Base-by-base conservation (phyloP, 2,888 invertebrate genomes). In the Apotomis turbidana region DNA sequence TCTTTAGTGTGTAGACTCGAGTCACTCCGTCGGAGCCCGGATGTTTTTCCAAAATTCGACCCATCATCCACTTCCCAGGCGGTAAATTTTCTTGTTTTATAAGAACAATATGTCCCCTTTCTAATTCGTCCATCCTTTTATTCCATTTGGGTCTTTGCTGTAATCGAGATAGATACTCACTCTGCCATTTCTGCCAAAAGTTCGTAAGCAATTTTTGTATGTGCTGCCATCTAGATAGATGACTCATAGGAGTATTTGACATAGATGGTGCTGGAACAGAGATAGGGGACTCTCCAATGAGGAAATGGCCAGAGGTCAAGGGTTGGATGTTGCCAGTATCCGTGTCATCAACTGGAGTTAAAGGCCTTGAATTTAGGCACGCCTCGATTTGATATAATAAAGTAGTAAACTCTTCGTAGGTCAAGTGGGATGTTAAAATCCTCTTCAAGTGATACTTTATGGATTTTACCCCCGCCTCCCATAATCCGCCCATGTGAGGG, bases 1-100 rank as follows among this genome's bases (percentile, higher is more conserved):
- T 41, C 41, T 41, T 41, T 41, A 41, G 41, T 4, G 41, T 41
- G 5, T 41, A 41, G 41, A 41, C 41, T 41, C 41, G 41, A 41
- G 38, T 58, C 3, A 58, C 12, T 4, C 66, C 66, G n/a, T 66
- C 66, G 3, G 44, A 4, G 3, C 66, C 66, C 4, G 66, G 66
- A 57, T 75, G 71, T 66, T 73, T 78, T 2, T 74, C 66, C 38
- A 74, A 5, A 5, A 79, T 68, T 10, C 77, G 70, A 38, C 75
- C 77, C 4, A 78, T 41, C 6, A 71, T 13, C 78, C 77, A 79
- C 68, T 76, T 77, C 41, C 69, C 71, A 5, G 77, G 76, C 8
- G 78, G 79, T 44, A 78, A 52, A 10, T 68, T 68, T 15, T 74
- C 76, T 6, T 59, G 38, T 58, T 70, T 77, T 6, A 78, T 57